phyloP scores from a whole-genome alignment of 2,888 invertebrate genomes.

The Limnephilus lunatus region DNA sequence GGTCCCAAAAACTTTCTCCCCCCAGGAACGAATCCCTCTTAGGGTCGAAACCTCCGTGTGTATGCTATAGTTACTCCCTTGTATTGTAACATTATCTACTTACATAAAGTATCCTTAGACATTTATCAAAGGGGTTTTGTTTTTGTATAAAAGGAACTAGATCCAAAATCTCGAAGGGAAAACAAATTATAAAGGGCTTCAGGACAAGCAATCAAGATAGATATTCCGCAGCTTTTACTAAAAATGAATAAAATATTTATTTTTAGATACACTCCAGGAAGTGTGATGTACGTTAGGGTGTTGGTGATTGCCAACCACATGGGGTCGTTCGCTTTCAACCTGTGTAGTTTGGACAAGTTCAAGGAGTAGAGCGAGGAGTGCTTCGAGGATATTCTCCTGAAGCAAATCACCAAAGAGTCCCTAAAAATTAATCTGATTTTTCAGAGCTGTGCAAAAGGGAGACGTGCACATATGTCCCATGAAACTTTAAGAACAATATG shows the following conservation, averaged over 20 bases:
- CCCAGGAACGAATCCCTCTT: too few relatives aligned
- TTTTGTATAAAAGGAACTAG: neutral
- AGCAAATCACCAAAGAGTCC: slow-evolving; percentile 68
- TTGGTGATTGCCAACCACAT: slow-evolving; percentile 73
- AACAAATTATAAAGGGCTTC: neutral
- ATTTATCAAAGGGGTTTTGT: too few relatives aligned
- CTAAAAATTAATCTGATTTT: too few relatives aligned
- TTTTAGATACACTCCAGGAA: slow-evolving; percentile 68
- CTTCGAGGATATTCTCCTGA: slow-evolving; percentile 72
- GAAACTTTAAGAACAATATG: too few relatives aligned
- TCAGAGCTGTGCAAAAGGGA: too few relatives aligned
- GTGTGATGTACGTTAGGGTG: slow-evolving; percentile 69
- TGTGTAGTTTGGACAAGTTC: slow-evolving; percentile 73
- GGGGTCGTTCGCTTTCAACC: slow-evolving; percentile 74
- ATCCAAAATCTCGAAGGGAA: neutral
- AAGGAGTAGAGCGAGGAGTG: slow-evolving; percentile 76
- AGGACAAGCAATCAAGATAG: neutral
- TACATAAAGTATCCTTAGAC: too few relatives aligned
- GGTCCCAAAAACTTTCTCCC: too few relatives aligned
- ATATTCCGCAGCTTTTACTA: neutral
- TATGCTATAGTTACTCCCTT: too few relatives aligned
- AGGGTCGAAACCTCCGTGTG: too few relatives aligned
- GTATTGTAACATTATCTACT: too few relatives aligned
- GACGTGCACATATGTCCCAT: too few relatives aligned
- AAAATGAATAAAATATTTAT: neutral